Evolutionary conservation across 2,888 invertebrate genomes (phyloP), one percentile per base, ranked within the genome.

Genomic region (Prosopocoilus inquinatus): DNA sequence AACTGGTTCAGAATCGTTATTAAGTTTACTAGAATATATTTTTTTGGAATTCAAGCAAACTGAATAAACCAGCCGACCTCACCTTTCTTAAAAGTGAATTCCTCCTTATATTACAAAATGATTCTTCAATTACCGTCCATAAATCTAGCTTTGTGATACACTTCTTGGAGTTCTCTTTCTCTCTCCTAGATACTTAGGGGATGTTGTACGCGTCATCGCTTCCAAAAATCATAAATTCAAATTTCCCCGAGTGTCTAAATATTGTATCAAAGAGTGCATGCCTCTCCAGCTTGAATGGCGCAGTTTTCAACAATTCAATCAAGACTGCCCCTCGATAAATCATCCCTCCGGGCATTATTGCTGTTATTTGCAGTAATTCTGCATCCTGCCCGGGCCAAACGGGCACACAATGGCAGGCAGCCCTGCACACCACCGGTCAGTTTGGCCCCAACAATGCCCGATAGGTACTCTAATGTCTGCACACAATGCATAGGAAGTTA

Each of bases 371-470:
- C 71, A 70, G 68, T 71, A 68, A 70, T 73, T 72, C 71, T 68
- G 71, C 73, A 73, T 73, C 69, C 71, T 70, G 71, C 67, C 66
- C 63, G 66, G 66, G 38, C 62, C 66, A 68, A 70, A 71, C 70
- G 70, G 68, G 63, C 59, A 61, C 59, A 72, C 70, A 73, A 73
- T 63, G 64, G 68, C 55, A 63, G 64, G 68, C 54, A 55, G 64
- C 67, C 65, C 63, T 67, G 68, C 71, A n/a, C n/a, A n/a, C n/a
- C n/a, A 72, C 70, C 74, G 74, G 74, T 74, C 70, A 71, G 70
- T 66, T 59, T 7, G 20, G 47, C 54, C 38, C 61, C 62, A 60
- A 62, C 63, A 62, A 62, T 61, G 51, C 58, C 47, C 56, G 56
- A 63, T 62, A 58, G 62, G 65, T 64, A 61, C 62, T 64, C 64